Base-by-base conservation (phyloP, 2,888 invertebrate species). In the Acronicta psi region DNA sequence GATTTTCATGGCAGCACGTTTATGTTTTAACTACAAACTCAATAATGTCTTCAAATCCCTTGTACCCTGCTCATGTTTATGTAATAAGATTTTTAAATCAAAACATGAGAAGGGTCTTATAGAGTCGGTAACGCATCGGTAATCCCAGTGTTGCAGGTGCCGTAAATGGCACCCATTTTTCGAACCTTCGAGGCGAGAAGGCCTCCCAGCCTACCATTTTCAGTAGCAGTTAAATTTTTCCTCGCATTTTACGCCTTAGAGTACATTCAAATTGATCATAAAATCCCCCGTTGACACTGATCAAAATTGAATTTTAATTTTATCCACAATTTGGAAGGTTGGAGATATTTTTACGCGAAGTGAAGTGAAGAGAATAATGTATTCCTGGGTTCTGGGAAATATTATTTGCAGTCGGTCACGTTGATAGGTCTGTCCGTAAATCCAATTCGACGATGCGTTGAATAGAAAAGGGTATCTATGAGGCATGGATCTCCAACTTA, bases 391-490 rank as follows among this genome's bases (percentile, higher is more conserved):
- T 29, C 34, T n/a, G 34, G 34, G 34, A 34, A 17, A 49, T 59
- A 45, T 49, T 40, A 37, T 46, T 55, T 25, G 31, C 29, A 53
- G 54, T 36, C n/a, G 37, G 67, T 53, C 53, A 59, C 55, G 52
- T 55, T 44, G 31, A 55, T 58, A 58, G 25, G 18, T 49, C n/a
- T 42, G 38, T 36, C 44, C 40, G 29, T 59, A 58, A 70, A 65
- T 68, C 59, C 58, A 71, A 51, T 68, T 59, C 47, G 47, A 36
- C 49, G 50, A 43, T 56, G 56, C 53, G 53, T 66, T 65, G 49
- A 66, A 71, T 59, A 45, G 52, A 46, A 56, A 68, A 59, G 18
- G 17, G 43, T 43, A 43, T 9, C 17, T 11, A 23, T 16, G 20
- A 14, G 37, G 18, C 38, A 40, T 18, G 10, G 29, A 63, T 55